Conservation (phyloP, 2,113 vertebrate genomes). For the Crotalus horridus region DNA sequence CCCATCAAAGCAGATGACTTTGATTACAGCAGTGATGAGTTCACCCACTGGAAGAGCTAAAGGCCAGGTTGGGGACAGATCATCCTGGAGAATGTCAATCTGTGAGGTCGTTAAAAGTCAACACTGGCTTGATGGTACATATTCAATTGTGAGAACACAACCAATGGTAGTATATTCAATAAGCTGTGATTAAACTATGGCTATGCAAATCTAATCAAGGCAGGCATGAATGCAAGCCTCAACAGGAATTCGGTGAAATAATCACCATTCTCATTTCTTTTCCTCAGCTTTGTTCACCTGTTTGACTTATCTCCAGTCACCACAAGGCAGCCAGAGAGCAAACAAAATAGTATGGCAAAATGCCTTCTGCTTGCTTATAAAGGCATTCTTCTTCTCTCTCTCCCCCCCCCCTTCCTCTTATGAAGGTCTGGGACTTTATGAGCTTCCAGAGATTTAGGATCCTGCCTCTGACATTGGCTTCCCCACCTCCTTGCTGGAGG, state of each 20-base stretch:
- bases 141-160: neutral
- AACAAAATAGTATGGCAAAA: neutral
- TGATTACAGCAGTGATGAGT: neutral
- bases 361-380: neutral
- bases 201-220: neutral
- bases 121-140: neutral
- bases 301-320: neutral
- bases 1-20: neutral
- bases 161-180: neutral
- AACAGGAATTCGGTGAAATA: neutral
- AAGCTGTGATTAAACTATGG: neutral
- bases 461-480: conserved; percentile 27
- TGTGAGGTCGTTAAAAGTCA: neutral
- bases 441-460: conserved; percentile 53
- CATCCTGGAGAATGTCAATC: neutral
- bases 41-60: neutral
- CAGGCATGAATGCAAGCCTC: neutral
- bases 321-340: neutral
- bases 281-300: neutral
- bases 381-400: neutral
- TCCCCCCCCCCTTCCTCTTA: neutral
- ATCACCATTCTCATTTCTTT: neutral
- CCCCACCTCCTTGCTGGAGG: conserved; percentile 28
- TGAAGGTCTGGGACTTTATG: conserved; percentile 27
- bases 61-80: neutral